Evolutionary conservation across 2,113 vertebrate species (phyloP).

Genomic region (Psittacula cyanocephala): DNA sequence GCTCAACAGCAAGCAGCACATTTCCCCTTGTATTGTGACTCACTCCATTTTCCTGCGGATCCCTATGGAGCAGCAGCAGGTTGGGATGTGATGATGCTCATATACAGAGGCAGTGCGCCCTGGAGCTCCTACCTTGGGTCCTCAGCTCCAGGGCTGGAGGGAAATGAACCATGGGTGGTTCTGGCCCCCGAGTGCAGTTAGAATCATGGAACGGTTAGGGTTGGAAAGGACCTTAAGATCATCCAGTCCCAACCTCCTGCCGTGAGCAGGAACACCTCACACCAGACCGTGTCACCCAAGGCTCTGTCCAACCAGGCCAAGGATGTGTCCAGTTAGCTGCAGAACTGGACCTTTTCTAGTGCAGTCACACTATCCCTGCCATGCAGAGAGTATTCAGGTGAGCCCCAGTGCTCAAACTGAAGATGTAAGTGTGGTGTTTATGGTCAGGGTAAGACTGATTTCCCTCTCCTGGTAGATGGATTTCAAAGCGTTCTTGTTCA

Average conservation of each 20-base stretch:
- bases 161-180: conserved; percentile 41
- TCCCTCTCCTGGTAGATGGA: background rate
- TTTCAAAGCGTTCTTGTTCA: background rate
- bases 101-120: background rate
- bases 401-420: background rate
- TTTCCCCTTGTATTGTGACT: background rate
- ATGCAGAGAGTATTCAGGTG: background rate
- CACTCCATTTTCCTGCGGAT: background rate
- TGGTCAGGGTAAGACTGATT: background rate
- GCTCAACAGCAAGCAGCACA: background rate
- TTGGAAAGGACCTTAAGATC: background rate
- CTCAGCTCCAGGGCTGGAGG: background rate
- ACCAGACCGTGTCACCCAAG: background rate
- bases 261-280: background rate
- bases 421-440: background rate
- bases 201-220: background rate
- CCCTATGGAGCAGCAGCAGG: background rate
- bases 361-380: conserved; percentile 17
- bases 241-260: background rate
- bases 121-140: background rate
- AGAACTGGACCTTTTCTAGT: background rate
- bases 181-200: background rate
- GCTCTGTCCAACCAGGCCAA: background rate
- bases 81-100: background rate
- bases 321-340: background rate